phyloP scores from a whole-genome alignment of 2,113 vertebrate genomes.

The Callionymus lyra region DNA sequence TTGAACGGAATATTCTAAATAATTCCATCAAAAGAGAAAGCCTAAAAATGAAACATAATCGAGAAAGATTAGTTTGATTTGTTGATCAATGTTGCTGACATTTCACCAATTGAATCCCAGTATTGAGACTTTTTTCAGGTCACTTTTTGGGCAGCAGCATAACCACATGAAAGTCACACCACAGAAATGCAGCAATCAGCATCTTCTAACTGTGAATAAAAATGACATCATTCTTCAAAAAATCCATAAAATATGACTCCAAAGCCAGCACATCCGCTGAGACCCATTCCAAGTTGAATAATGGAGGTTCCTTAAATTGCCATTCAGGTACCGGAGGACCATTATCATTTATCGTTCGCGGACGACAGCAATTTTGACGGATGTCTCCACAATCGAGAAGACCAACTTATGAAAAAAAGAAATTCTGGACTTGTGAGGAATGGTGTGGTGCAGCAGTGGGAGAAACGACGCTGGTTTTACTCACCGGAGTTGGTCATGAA shows the following conservation, averaged over 20 bases:
- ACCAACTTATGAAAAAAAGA: constrained; percentile 18
- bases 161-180: neutral
- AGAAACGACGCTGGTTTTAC: constrained; percentile 19
- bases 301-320: constrained; percentile 16
- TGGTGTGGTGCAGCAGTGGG: neutral
- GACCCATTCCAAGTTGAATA: constrained; percentile 21
- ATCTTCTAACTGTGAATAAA: constrained; percentile 6
- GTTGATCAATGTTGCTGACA: too few species aligned
- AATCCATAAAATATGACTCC: constrained; percentile 7
- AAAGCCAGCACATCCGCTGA: constrained; percentile 10
- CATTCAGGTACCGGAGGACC: constrained; percentile 22
- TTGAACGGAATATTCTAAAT: too few species aligned
- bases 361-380: constrained; percentile 30
- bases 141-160: neutral
- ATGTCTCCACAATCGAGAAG: constrained; percentile 24
- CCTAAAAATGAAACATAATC: too few species aligned
- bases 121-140: neutral
- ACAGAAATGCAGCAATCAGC: constrained; percentile 4
- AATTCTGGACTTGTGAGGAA: constrained; percentile 9
- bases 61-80: too few species aligned
- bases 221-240: constrained; percentile 14
- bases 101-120: neutral
- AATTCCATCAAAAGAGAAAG: too few species aligned
- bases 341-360: constrained; percentile 33
- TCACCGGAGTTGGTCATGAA: constrained; percentile 96